These are phyloP conservation scores for Drosophila ustulata DNA, from an alignment of 2,888 invertebrate species.

Conservation along the genomic window DNA sequence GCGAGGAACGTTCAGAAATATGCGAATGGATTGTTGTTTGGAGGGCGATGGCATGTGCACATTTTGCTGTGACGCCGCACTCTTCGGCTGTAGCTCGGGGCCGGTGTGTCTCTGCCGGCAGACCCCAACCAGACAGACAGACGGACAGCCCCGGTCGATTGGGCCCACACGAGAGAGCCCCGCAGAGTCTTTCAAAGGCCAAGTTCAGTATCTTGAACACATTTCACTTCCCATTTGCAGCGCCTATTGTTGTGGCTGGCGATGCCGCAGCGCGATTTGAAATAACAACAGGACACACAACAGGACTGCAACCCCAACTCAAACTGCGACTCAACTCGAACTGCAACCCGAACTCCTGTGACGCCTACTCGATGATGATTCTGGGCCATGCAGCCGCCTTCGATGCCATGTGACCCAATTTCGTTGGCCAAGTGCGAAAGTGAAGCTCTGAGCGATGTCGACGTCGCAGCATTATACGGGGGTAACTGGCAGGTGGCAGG, in stretches of 20 bases:
- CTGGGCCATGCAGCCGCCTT: conserved; percentile 50
- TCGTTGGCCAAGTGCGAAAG: conserved; percentile 63
- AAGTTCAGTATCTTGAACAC: conserved; percentile 79
- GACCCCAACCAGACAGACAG: conserved; percentile 29
- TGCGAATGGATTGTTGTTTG: conserved; percentile 51
- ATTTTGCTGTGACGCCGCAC: conserved; percentile 23
- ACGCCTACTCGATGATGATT: conserved; percentile 40
- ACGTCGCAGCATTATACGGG: conserved; percentile 3
- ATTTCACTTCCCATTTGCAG: conserved; percentile 62
- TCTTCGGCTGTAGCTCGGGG: conserved; percentile 43
- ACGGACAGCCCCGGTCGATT: conserved; percentile 28
- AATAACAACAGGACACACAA: conserved; percentile 40
- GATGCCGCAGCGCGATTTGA: conserved; percentile 55
- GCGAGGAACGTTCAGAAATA: conserved; percentile 34
- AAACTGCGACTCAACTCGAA: background rate
- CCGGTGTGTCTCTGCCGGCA: conserved; percentile 32
- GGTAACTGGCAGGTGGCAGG: background rate
- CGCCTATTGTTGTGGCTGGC: conserved; percentile 71
- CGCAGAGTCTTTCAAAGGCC: conserved; percentile 63
- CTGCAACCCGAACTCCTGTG: conserved; percentile 20
- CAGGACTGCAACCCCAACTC: conserved; percentile 20
- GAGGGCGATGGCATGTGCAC: conserved; percentile 57
- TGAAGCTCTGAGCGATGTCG: conserved; percentile 47
- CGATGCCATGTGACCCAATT: conserved; percentile 66
- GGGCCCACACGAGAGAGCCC: conserved; percentile 23